Evolutionary conservation across 2,888 invertebrate species (phyloP), one percentile per base, ranked within the genome.

Genomic region (Dione juno): DNA sequence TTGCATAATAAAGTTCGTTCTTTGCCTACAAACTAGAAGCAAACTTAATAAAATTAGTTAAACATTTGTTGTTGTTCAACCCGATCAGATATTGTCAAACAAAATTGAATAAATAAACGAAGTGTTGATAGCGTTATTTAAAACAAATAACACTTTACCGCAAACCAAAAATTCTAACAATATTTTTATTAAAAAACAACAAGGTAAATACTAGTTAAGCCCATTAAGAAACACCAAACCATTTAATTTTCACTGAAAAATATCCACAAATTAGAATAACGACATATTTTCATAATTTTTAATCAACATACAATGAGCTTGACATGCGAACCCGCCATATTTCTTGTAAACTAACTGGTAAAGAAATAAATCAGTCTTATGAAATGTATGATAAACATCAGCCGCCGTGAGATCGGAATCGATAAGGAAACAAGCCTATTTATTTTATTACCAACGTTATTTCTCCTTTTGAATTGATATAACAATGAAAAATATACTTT

Each of bases 291-390:
- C 82, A 77, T 81, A 85, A 66, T 72, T 72, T 66, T 74, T 58
- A 74, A 71, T 67, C 71, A 50, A 66, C 67, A 66, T 63, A 69
- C 67, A 59, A 65, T 37, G 58, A 40, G 9, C 19, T 76, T 81
- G 83, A 80, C 86, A 86, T 86, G 84, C 84, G 79, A 81, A 82
- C 82, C 79, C 76, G 77, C 74, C 61, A 70, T 74, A 72, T 74
- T 72, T 76, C 68, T 70, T 67, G 37, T 48, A 75, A 75, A 71
- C 69, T 72, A 73, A 69, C 73, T 72, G 63, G 68, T 73, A 78
- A 19, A 83, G 80, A 79, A 77, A 79, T 75, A 81, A 80, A 83
- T 80, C 80, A 76, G 73, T 74, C 78, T 81, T 79, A 80, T 80
- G 79, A 82, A 80, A 78, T 78, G 79, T 67, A 69, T 73, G 83